phyloP scores from a whole-genome alignment of 92 coral and sea anemone genomes.

The Umimayanthus chanpuru region DNA sequence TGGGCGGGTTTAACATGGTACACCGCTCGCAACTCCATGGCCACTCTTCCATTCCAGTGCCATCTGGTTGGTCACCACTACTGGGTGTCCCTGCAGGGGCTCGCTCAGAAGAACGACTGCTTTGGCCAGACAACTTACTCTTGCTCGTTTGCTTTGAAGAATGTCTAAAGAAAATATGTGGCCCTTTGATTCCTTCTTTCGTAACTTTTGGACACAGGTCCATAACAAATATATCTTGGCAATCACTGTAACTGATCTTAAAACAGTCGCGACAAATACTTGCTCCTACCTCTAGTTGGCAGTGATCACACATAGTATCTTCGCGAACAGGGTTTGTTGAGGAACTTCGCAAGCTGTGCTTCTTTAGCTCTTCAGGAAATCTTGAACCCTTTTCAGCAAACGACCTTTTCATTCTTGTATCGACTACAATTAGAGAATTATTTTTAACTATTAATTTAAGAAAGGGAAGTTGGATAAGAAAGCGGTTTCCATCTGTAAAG shows the following conservation, averaged over 20 bases:
- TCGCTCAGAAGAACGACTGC: slow-evolving; percentile 9
- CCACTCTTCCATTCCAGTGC: not conserved
- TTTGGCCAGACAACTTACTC: not conserved
- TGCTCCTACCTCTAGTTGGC: not conserved
- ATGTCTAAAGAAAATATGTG: not conserved
- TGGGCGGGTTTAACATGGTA: slow-evolving; percentile 56
- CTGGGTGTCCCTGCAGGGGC: not conserved
- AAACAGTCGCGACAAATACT: slow-evolving; percentile 1
- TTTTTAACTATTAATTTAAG: too few species aligned
- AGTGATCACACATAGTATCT: slow-evolving; percentile 14
- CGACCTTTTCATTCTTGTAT: not conserved
- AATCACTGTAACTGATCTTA: not conserved
- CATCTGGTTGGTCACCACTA: not conserved
- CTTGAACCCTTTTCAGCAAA: not conserved
- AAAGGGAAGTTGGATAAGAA: too few species aligned
- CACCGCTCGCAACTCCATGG: slow-evolving; percentile 72
- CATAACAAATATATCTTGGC: not conserved
- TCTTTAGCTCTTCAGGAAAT: not conserved
- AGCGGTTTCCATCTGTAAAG: too few species aligned
- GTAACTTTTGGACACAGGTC: slow-evolving; percentile 19
- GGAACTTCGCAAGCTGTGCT: not conserved
- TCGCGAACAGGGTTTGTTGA: not conserved
- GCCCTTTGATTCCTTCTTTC: not conserved
- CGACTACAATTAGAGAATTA: too few species aligned
- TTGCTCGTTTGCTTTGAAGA: not conserved